phyloP scores from a whole-genome alignment of 1,140 invertebrate genomes.

The Drosophila oshimai region DNA sequence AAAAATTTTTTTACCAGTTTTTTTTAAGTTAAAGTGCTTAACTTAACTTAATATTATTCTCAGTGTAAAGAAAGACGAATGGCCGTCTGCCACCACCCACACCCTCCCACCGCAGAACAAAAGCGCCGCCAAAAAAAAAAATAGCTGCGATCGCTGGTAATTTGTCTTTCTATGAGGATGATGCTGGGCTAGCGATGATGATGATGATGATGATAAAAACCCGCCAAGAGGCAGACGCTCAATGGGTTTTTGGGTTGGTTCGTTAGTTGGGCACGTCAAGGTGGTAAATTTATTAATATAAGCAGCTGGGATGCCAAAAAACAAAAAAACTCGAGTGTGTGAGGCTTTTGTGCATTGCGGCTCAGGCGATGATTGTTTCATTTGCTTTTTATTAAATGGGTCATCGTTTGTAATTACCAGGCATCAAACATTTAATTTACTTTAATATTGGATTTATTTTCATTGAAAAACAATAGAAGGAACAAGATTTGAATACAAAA shows the following conservation, averaged over 20 bases:
- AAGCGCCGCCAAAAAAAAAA: constrained; percentile 57
- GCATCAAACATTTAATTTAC: too few relatives aligned
- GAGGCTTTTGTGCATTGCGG: neutral
- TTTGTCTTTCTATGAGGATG: constrained; percentile 45
- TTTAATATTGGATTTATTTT: too few relatives aligned
- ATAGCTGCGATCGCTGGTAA: constrained; percentile 24
- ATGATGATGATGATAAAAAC: constrained; percentile 15
- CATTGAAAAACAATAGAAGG: too few relatives aligned
- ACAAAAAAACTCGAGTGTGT: neutral
- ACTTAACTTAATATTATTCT: neutral
- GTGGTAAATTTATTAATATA: constrained; percentile 67
- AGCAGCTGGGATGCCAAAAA: constrained; percentile 38
- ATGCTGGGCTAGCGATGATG: constrained; percentile 28
- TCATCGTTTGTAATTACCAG: too few relatives aligned
- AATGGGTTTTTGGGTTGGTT: constrained; percentile 54
- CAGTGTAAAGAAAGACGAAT: constrained; percentile 3
- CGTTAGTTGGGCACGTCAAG: constrained; percentile 47
- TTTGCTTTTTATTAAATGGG: neutral
- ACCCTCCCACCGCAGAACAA: constrained; percentile 53
- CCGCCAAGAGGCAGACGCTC: constrained; percentile 26
- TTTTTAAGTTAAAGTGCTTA: neutral
- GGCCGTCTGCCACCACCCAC: neutral
- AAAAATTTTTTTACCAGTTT: too few relatives aligned
- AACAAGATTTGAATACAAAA: too few relatives aligned
- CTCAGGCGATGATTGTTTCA: constrained; percentile 41